Evolutionary conservation across 2,888 invertebrate species (phyloP), one percentile per base, ranked within the genome.

Genomic region (Mesorhabditis sp.): DNA sequence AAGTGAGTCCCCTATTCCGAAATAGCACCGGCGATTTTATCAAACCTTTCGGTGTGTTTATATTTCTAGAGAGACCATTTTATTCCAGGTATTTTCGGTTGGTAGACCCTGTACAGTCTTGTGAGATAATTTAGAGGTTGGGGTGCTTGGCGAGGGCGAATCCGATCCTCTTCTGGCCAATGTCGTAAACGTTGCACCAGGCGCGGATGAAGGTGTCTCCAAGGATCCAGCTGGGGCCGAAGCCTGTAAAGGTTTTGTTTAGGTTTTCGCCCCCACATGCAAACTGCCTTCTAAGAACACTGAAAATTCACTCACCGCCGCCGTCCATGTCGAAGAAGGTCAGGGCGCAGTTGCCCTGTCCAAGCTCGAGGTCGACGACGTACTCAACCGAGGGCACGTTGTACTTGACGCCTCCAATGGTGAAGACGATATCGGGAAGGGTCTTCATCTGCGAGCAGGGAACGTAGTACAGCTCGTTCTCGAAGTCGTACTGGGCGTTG

Each of bases 311-410:
- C 64, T 69, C 65, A 41, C 73, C 73, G 7, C 66, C 67, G 58
- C 66, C 68, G 15, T 70, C 69, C 50, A 67, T 68, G 10, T 50
- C 66, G 68, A 67, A 65, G 66, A 72, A 45, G 64, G 72, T 70
- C 43, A 73, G 50, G 45, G 44, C 44, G 66, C 66, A 65, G 41
- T 65, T 65, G 42, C 41, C 66, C 13, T 71, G 64, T 68, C 76
- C 77, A 66, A 80, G 75, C 62, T 71, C 65, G 45, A 82, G 76
- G 74, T 82, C 81, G 62, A 82, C 72, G 15, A 82, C 75, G 79
- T 82, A 82, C 70, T 82, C 80, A 28, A 74, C 74, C n/a, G 80
- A 68, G 66, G 79, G 78, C 61, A 82, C 76, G 65, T 62, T 69
- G 78, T 80, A 81, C n/a, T 66, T 61, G 67, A 71, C 65, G 67